Conservation (phyloP, 1,140 invertebrate species). For the Copidosoma floridanum region DNA sequence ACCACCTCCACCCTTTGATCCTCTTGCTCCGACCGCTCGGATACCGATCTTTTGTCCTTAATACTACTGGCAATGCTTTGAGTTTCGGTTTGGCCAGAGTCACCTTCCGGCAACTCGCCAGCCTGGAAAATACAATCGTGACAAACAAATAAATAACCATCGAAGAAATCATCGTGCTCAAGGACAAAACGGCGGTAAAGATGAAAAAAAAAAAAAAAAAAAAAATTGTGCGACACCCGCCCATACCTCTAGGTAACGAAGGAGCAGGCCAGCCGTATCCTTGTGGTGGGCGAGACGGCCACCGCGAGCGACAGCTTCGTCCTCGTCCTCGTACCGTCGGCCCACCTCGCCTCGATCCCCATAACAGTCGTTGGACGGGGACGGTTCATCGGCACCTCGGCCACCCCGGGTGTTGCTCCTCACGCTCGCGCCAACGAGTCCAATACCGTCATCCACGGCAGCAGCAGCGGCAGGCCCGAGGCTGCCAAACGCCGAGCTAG, state of each 20-base stretch:
- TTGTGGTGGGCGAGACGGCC: not conserved
- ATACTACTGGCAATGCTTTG: too few relatives aligned
- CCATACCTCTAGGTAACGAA: conserved; percentile 36
- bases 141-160: too few relatives aligned
- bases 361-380: not conserved
- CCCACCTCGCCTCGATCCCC: not conserved
- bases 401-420: not conserved
- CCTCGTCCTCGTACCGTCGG: not conserved
- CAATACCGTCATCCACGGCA: not conserved
- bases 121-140: too few relatives aligned
- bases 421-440: too few relatives aligned
- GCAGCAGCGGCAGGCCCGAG: not conserved
- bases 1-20: not conserved
- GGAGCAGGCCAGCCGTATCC: conserved; percentile 28
- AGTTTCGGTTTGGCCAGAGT: too few relatives aligned
- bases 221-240: too few relatives aligned
- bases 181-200: too few relatives aligned
- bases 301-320: not conserved
- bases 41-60: too few relatives aligned
- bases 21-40: not conserved
- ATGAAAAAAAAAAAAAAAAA: too few relatives aligned
- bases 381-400: not conserved
- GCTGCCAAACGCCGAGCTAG: too few relatives aligned
- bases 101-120: too few relatives aligned
- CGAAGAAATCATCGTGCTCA: too few relatives aligned